Percentiles rank a stretch among this genome's conserved stretches.
Evolutionary conservation across 1,140 invertebrate genomes (phyloP).

Genomic region (Cydia amplana): DNA sequence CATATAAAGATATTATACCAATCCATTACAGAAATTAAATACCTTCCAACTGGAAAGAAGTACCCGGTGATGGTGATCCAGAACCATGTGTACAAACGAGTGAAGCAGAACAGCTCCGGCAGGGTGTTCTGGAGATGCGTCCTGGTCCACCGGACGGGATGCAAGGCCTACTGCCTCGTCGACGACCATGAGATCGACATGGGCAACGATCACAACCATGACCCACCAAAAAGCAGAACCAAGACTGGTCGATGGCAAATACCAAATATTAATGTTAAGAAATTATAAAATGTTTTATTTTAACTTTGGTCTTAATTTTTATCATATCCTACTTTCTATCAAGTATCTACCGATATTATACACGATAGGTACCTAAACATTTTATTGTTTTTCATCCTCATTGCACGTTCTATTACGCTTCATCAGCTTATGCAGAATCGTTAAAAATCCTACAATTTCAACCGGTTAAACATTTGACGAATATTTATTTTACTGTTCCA

Average conservation of each 20-base stretch:
- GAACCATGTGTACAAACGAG: constrained; percentile 47
- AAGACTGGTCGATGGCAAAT: constrained; percentile 42
- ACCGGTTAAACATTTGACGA: background rate
- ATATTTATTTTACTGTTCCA: constrained; percentile 35
- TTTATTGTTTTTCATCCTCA: background rate
- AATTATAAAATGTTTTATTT: background rate
- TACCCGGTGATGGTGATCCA: constrained; percentile 45
- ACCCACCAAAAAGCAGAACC: constrained; percentile 41
- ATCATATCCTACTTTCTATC: background rate
- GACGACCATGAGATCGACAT: constrained; percentile 38
- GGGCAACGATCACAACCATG: constrained; percentile 44
- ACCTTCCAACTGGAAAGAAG: constrained; percentile 42
- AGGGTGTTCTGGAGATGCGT: constrained; percentile 49
- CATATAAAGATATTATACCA: background rate
- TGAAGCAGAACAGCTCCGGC: constrained; percentile 42
- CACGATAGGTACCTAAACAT: too few relatives aligned
- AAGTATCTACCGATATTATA: background rate
- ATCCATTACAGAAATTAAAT: constrained; percentile 38
- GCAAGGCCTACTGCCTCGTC: constrained; percentile 42
- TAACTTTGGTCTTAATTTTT: background rate
- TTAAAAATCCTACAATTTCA: too few relatives aligned
- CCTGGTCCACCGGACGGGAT: constrained; percentile 44
- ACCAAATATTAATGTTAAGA: constrained; percentile 20
- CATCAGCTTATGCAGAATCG: too few relatives aligned
- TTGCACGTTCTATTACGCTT: background rate